phyloP scores from a whole-genome alignment of 2,113 vertebrate species.

The Suricata suricatta region DNA sequence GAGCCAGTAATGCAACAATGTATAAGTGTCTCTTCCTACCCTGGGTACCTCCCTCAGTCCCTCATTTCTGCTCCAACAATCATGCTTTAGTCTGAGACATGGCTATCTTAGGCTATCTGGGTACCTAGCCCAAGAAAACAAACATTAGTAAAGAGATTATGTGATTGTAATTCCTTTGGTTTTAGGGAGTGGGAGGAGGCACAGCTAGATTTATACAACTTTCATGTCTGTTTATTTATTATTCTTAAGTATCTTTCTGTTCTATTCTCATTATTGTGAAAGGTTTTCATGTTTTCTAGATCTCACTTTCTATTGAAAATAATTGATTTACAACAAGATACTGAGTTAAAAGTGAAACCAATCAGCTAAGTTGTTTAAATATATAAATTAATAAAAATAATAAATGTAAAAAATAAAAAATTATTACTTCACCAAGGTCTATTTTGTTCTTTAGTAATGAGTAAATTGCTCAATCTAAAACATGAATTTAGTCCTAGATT shows the following conservation, averaged over 20 bases:
- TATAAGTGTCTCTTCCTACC: not conserved
- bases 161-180: not conserved
- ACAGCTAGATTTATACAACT: not conserved
- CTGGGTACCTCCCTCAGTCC: not conserved
- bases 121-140: not conserved
- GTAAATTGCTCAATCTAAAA: not conserved
- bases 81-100: not conserved
- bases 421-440: not conserved
- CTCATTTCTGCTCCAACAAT: not conserved
- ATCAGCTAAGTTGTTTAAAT: not conserved
- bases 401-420: not conserved
- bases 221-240: not conserved
- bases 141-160: not conserved
- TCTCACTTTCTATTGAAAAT: not conserved
- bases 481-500: not conserved
- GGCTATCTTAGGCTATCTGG: too few relatives aligned
- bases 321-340: not conserved
- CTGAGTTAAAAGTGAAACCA: not conserved
- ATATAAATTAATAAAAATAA: not conserved
- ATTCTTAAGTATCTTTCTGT: not conserved
- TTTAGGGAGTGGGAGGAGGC: not conserved
- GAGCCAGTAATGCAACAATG: not conserved
- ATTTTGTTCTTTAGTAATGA: not conserved
- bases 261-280: not conserved
- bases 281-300: not conserved